phyloP scores from a whole-genome alignment of 2,797 vertebrate genomes.

The Ceryle rudis region DNA sequence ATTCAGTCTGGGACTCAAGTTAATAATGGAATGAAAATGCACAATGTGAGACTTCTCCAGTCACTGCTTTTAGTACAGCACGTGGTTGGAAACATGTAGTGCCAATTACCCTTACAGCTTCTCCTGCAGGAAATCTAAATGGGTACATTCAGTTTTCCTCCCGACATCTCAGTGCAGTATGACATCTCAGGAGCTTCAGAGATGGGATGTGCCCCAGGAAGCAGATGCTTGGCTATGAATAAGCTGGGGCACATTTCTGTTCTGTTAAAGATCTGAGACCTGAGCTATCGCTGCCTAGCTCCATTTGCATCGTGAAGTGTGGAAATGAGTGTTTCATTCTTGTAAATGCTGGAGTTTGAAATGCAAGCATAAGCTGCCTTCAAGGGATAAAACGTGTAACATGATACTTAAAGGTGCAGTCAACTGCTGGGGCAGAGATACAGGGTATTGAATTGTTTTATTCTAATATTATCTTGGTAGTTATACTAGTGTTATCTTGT shows the following conservation, averaged over 20 bases:
- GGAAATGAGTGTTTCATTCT: background rate
- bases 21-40: background rate
- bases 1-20: background rate
- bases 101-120: background rate
- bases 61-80: background rate
- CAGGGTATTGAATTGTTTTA: slow-evolving; percentile 6
- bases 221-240: rapidly evolving
- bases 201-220: background rate
- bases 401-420: background rate
- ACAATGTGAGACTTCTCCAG: rapidly evolving
- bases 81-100: rapidly evolving
- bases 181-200: rapidly evolving
- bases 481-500: slow-evolving; percentile 25
- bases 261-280: background rate
- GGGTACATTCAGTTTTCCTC: background rate
- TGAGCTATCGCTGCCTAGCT: background rate
- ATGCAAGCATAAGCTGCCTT: background rate
- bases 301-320: background rate
- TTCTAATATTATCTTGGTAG: slow-evolving; percentile 8
- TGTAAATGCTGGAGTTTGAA: background rate
- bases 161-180: rapidly evolving
- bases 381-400: background rate
- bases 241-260: background rate
- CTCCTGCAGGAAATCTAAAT: background rate
- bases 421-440: background rate